A percentile compares a stretch with the other conserved stretches of the same genome.
Evolutionary conservation across 2,113 vertebrate species (phyloP).

Genomic region (Crotophaga sulcirostris): DNA sequence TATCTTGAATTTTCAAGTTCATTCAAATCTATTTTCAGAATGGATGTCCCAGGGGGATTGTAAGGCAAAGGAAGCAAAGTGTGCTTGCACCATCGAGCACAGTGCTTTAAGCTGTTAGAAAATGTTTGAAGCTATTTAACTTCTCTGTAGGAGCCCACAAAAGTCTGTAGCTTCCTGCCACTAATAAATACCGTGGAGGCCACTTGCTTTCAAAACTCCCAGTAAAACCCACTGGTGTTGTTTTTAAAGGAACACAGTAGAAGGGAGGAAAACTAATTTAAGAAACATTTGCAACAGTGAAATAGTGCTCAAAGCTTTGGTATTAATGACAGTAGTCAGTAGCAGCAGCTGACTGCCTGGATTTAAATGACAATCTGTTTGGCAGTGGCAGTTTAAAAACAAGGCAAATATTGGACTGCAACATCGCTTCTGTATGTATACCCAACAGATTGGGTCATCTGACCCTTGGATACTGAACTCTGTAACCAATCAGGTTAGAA

Average conservation of each 20-base stretch:
- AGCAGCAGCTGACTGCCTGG: neutral
- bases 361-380: neutral
- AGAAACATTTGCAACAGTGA: slow-evolving; percentile 11
- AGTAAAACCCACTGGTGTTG: neutral
- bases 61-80: slow-evolving; percentile 19
- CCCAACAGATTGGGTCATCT: neutral
- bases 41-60: slow-evolving; percentile 19
- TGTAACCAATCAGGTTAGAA: neutral
- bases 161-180: slow-evolving; percentile 28
- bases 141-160: slow-evolving; percentile 18
- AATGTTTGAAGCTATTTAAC: slow-evolving; percentile 49
- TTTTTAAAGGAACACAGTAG: neutral
- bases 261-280: slow-evolving; percentile 19
- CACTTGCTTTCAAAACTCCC: neutral
- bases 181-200: neutral
- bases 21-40: slow-evolving; percentile 31
- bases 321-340: slow-evolving; percentile 14
- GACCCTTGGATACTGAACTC: neutral
- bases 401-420: neutral
- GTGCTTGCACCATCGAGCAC: slow-evolving; percentile 4
- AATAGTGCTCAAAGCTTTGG: neutral
- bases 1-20: slow-evolving; percentile 26
- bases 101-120: slow-evolving; percentile 33
- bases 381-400: neutral
- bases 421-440: neutral